These are phyloP conservation scores for Sterrhoptilus dennistouni DNA, from an alignment of 2,113 vertebrate species.

Conservation along the genomic window DNA sequence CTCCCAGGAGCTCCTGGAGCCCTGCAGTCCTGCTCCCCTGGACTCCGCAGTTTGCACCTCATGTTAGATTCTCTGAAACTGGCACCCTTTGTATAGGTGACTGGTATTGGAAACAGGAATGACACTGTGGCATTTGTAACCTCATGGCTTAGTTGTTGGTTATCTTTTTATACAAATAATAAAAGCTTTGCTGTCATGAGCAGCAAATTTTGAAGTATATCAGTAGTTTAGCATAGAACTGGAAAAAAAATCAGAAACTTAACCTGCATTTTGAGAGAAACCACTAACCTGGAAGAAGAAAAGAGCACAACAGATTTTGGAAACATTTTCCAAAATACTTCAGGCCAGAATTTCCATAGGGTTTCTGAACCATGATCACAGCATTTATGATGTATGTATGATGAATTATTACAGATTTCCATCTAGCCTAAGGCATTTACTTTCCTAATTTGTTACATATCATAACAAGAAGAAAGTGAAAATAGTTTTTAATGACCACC, in stretches of 20 bases:
- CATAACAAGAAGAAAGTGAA: conserved; percentile 35
- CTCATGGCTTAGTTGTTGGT: neutral
- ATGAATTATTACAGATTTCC: conserved; percentile 13
- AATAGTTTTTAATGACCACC: neutral
- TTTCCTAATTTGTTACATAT: conserved; percentile 7
- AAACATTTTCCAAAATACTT: conserved; percentile 8
- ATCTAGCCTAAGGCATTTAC: conserved; percentile 10
- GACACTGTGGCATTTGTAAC: neutral
- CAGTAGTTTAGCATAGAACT: neutral
- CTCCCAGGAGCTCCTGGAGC: neutral
- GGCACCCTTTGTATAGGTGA: neutral
- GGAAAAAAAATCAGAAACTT: neutral
- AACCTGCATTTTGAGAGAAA: neutral
- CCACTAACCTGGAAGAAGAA: conserved; percentile 24
- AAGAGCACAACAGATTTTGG: neutral
- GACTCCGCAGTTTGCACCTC: neutral
- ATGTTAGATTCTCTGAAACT: neutral
- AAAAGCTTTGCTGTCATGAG: neutral
- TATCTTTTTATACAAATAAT: neutral
- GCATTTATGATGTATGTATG: neutral
- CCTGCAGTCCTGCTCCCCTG: neutral
- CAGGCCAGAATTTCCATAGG: neutral
- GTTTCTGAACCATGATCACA: neutral
- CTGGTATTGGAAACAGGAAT: neutral
- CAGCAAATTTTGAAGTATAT: neutral